Conservation (phyloP, 2,888 invertebrate species). For the Abrostola triplasia region DNA sequence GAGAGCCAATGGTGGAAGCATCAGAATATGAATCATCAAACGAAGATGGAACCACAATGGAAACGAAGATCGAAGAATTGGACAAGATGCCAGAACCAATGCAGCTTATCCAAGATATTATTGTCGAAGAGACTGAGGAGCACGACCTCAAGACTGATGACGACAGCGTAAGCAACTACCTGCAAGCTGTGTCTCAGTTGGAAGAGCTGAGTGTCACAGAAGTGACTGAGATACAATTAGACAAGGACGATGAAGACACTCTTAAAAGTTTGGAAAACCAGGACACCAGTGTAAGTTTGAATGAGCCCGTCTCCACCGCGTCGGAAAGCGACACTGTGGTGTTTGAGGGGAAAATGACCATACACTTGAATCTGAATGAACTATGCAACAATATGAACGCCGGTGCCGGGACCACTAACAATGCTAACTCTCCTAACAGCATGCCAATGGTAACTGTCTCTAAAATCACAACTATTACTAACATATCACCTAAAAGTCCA, state of each 20-base stretch:
- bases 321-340: conserved; percentile 86
- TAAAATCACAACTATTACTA: conserved; percentile 87
- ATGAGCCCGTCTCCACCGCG: conserved; percentile 81
- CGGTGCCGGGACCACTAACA: conserved; percentile 83
- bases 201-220: conserved; percentile 83
- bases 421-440: conserved; percentile 79
- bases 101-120: conserved; percentile 74
- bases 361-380: conserved; percentile 86
- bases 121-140: conserved; percentile 83
- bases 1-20: conserved; percentile 80
- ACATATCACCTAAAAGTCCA: conserved; percentile 86
- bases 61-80: conserved; percentile 73
- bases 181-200: conserved; percentile 81
- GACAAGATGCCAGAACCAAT: conserved; percentile 65
- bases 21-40: conserved; percentile 85
- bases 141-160: conserved; percentile 79
- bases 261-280: conserved; percentile 86
- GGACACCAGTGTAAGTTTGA: conserved; percentile 88
- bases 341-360: conserved; percentile 87
- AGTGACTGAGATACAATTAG: conserved; percentile 84
- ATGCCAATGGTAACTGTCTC: conserved; percentile 88
- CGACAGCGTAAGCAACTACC: conserved; percentile 82
- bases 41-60: conserved; percentile 75
- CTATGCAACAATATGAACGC: conserved; percentile 83
- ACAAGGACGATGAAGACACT: conserved; percentile 87